Evolutionary conservation across 2,113 vertebrate genomes (phyloP).

Genomic region (Chaenocephalus aceratus): DNA sequence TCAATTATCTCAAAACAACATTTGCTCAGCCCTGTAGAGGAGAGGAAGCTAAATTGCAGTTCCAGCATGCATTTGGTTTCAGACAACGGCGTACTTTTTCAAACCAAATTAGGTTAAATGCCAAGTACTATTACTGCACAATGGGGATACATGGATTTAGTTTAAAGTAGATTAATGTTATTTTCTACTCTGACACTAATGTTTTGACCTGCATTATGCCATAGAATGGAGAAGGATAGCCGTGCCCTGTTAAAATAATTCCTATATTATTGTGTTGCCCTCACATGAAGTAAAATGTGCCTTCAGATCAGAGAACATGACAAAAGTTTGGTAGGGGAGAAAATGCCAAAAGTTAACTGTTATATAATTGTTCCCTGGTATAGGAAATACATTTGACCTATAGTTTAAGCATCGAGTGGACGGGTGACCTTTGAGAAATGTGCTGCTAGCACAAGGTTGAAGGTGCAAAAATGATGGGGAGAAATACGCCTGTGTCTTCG

Average conservation of each 20-base stretch:
- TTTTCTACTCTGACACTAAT: conserved; percentile 60
- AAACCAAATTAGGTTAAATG: conserved; percentile 70
- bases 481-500: conserved; percentile 24
- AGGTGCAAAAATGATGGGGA: conserved; percentile 20
- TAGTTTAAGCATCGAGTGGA: conserved; percentile 20
- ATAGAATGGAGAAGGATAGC: conserved; percentile 18
- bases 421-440: conserved; percentile 24
- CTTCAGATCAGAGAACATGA: conserved; percentile 27
- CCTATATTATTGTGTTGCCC: neutral
- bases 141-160: conserved; percentile 42
- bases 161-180: conserved; percentile 56
- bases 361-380: neutral
- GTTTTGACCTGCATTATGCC: conserved; percentile 44
- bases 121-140: conserved; percentile 61
- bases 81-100: conserved; percentile 42
- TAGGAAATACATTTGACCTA: conserved; percentile 17
- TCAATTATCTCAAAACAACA: conserved; percentile 69
- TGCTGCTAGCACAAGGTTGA: conserved; percentile 15
- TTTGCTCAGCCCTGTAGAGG: conserved; percentile 50
- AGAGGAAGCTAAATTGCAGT: conserved; percentile 59
- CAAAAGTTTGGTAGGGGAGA: conserved; percentile 14
- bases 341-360: conserved; percentile 31
- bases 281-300: neutral
- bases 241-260: conserved; percentile 5
- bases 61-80: conserved; percentile 48